Percentiles rank a stretch among this genome's conserved stretches.
Conservation (phyloP, 2,113 vertebrate genomes). For the Seriola dumerili region DNA sequence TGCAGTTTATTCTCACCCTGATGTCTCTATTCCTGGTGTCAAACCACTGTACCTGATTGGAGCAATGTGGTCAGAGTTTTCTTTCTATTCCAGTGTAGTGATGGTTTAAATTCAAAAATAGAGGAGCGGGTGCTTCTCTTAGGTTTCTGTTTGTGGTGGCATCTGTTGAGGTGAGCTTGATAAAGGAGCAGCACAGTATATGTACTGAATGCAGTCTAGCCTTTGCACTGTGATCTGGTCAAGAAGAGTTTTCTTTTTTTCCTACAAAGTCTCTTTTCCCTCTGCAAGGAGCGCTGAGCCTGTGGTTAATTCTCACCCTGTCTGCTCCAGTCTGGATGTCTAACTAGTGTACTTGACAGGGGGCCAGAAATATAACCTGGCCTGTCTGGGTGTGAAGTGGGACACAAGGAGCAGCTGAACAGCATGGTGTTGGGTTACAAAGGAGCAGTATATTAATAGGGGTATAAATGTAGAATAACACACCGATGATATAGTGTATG, state of each 20-base stretch:
- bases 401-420: constrained; percentile 58
- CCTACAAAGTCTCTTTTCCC: too few relatives aligned
- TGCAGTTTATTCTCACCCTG: constrained; percentile 48
- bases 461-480: constrained; percentile 52
- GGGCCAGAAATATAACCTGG: constrained; percentile 69
- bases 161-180: neutral
- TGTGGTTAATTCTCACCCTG: constrained; percentile 40
- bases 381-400: constrained; percentile 54
- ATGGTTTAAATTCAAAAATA: neutral
- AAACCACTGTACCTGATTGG: constrained; percentile 5
- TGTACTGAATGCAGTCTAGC: neutral
- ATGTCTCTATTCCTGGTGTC: constrained; percentile 26
- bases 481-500: constrained; percentile 4
- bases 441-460: constrained; percentile 70
- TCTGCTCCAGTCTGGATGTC: constrained; percentile 25
- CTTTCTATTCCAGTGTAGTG: neutral
- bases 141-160: neutral
- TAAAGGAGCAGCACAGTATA: neutral
- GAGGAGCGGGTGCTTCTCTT: neutral
- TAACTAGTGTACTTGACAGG: constrained; percentile 52
- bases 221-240: neutral
- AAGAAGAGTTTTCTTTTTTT: neutral
- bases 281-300: neutral
- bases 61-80: constrained; percentile 40
- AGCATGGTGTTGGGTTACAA: constrained; percentile 67